Conservation (phyloP, 2,888 invertebrate genomes). For the Melikaiella ostensackeni region DNA sequence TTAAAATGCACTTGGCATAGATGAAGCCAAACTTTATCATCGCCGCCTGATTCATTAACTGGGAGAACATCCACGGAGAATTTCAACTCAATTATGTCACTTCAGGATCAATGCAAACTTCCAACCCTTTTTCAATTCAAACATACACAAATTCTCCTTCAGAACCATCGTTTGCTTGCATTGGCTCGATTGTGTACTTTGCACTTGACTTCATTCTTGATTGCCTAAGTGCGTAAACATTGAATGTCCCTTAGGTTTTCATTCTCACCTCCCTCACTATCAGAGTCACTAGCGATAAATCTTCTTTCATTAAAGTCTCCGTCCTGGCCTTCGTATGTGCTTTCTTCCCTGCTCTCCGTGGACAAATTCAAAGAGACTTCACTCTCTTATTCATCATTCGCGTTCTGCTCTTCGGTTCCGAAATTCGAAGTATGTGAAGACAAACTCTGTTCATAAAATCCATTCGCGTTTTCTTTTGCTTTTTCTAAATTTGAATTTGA, state of each 20-base stretch:
- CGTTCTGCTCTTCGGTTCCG: too few relatives aligned
- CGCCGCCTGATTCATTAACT: slow-evolving; percentile 42
- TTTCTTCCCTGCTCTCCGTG: not conserved
- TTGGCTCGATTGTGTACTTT: not conserved
- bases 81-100: slow-evolving; percentile 43
- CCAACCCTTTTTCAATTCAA: slow-evolving; percentile 48
- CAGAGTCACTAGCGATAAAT: too few relatives aligned
- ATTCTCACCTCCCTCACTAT: too few relatives aligned
- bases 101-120: slow-evolving; percentile 43
- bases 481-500: too few relatives aligned
- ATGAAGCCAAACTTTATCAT: slow-evolving; percentile 11
- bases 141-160: slow-evolving; percentile 44
- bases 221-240: not conserved
- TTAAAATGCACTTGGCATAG: too few relatives aligned
- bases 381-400: too few relatives aligned
- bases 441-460: too few relatives aligned
- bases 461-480: too few relatives aligned
- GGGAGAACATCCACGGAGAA: slow-evolving; percentile 52
- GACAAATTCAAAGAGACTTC: not conserved
- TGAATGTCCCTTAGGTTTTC: not conserved
- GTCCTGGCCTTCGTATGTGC: not conserved
- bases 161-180: not conserved
- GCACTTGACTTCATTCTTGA: not conserved
- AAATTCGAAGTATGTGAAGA: too few relatives aligned
- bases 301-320: too few relatives aligned